These are phyloP conservation scores for Aleiodes leptofemur DNA, from an alignment of 2,888 invertebrate genomes.

Conservation along the genomic window DNA sequence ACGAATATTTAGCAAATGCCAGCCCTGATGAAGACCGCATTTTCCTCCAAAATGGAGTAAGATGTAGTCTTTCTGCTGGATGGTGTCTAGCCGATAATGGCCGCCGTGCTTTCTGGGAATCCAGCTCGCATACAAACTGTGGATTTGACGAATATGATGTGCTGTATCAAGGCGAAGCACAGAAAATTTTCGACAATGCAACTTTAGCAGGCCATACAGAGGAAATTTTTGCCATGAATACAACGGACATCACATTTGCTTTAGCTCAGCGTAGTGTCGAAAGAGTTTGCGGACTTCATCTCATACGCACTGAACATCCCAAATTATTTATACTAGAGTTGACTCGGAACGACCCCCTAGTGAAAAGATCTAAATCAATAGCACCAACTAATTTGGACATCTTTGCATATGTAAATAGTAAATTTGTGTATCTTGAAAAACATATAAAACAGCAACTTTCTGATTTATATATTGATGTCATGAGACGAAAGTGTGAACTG, in stretches of 20 bases:
- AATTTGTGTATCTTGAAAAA: slow-evolving; percentile 33
- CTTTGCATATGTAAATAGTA: slow-evolving; percentile 32
- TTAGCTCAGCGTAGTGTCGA: background rate
- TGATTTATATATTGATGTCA: background rate
- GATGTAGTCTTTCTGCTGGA: too few relatives aligned
- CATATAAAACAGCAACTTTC: background rate
- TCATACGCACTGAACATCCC: slow-evolving; percentile 22
- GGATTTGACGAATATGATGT: too few relatives aligned
- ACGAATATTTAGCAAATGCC: too few relatives aligned
- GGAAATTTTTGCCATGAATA: too few relatives aligned
- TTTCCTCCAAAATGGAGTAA: too few relatives aligned
- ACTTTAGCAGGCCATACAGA: too few relatives aligned
- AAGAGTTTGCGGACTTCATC: slow-evolving; percentile 1
- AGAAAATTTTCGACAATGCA: too few relatives aligned
- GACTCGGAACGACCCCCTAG: background rate
- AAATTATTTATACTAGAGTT: slow-evolving; percentile 23
- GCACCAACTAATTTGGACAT: slow-evolving; percentile 5
- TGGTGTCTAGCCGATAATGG: too few relatives aligned
- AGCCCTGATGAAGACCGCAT: too few relatives aligned
- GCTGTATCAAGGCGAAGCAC: too few relatives aligned
- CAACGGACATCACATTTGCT: background rate
- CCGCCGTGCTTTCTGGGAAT: too few relatives aligned
- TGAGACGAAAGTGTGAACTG: background rate
- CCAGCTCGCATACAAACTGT: too few relatives aligned
- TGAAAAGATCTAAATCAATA: background rate